Evolutionary conservation across 2,113 vertebrate genomes (phyloP).

Genomic region (Cettia cetti): DNA sequence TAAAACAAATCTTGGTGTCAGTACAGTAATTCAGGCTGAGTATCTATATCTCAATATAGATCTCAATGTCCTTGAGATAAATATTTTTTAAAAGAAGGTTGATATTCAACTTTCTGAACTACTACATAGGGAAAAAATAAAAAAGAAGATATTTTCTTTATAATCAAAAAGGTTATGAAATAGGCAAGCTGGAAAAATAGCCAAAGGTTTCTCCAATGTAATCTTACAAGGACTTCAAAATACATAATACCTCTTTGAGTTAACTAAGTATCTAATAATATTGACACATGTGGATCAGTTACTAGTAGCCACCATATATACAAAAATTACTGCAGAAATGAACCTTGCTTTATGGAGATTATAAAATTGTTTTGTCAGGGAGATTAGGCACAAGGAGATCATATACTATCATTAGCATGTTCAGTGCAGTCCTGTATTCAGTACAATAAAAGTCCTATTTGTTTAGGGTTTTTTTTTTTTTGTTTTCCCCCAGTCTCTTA

Average conservation of each 20-base stretch:
- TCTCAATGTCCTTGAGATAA: not conserved
- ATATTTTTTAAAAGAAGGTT: not conserved
- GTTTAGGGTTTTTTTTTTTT: not conserved
- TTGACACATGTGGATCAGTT: not conserved
- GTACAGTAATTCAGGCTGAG: not conserved
- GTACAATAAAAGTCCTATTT: not conserved
- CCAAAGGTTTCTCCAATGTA: not conserved
- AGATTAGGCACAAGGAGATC: not conserved
- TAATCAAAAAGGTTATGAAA: conserved; percentile 25
- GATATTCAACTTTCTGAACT: not conserved
- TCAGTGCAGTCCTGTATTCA: not conserved
- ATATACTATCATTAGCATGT: not conserved
- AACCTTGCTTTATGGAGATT: not conserved
- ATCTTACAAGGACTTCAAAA: not conserved
- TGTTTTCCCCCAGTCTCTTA: not conserved
- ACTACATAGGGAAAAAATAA: not conserved
- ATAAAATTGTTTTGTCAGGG: not conserved
- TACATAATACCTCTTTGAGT: not conserved
- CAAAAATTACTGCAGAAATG: not conserved
- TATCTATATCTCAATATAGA: not conserved
- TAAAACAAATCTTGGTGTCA: not conserved
- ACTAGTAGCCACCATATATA: not conserved
- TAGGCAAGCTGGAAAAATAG: not conserved
- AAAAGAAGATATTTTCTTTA: not conserved
- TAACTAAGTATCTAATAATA: not conserved